Base-by-base conservation (phyloP, 2,797 vertebrate genomes). In the Sebastes cheni region DNA sequence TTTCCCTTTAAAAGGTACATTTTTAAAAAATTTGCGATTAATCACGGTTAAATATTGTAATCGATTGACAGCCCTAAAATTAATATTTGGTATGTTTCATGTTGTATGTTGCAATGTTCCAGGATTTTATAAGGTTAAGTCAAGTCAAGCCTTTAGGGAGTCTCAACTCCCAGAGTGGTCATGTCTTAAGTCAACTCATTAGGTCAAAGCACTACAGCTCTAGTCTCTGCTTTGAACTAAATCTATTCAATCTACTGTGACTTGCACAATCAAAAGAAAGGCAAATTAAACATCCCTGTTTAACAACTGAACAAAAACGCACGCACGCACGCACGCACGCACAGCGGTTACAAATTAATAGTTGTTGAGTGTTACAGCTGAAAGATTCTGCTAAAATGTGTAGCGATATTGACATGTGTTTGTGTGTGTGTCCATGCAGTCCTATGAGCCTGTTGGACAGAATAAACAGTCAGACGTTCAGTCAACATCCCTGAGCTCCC, bases 401-500 rank as follows among this genome's bases (percentile, higher is more conserved):
- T 61, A 61, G 72, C 5, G 20, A 52, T 67, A 56, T 18, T 61
- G 67, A 77, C 61, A 30, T 60, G 46, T 55, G 58, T 68, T 55
- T 58, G 64, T 66, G 70, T 72, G 60, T 66, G 70, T 67, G 39
- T 72, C 64, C 18, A 4, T 36, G 72, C 64, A 52, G 66, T 56
- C 39, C 36, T 54, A 0, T 72, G 76, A 62, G 27, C 42, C 36
- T 23, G 62, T 46, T n/a, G 70, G 82, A 88, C 56, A 77, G 32
- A 85, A 74, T 27, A 83, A 81, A 84, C 55, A 75, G 64, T 61
- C 36, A 13, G 54, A 71, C 59, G 2, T 72, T 72, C 39, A 16
- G 83, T 77, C 62, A 81, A 79, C 81, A 75, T 76, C 79, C 54
- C 66, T 11, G 23, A 82, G 81, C 76, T 56, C 29, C 42, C 2